Evolutionary conservation across 2,888 invertebrate genomes (phyloP), one percentile per base, ranked within the genome.

Genomic region (Megaustenia siamemsis): DNA sequence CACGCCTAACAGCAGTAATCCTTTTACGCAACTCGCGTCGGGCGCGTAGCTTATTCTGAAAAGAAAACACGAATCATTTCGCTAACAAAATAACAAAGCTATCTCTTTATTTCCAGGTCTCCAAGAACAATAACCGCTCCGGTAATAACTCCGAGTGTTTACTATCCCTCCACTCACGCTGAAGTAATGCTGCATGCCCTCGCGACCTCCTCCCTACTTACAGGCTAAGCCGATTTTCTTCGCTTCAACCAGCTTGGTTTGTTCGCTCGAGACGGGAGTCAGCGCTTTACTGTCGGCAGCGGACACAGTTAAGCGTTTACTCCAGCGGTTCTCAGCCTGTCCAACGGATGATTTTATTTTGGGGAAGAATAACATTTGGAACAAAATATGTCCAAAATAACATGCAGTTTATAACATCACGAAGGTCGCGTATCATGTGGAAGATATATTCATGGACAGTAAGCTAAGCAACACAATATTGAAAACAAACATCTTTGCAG

Each of bases 101-200:
- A 4, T 6, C 60, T 60, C 69, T 69, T 69, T 69, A 69, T 73
- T 43, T 73, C 45, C 71, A 1, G 71, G 35, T 76, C 28, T 76
- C 76, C 53, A 53, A 53, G 76, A 76, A 76, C 76, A 76, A 76
- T 76, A 76, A 35, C 43, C 35, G 76, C 18, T 24, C 35, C 10
- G 76, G 53, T 53, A 76, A 76, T 76, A 43, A 76, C 76, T 35
- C 73, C 56, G 35, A 76, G 35, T 76, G 76, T 76, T 76, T 53
- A 76, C 76, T 49, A 56, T 76, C 53, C 76, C 15, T 76, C 76
- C 76, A 76, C 76, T 76, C 76, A 76, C 76, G 76, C 76, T 56
- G 76, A 76, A 76, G 76, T 76, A 76, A 76, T 76, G 53, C 76
- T 21, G 76, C 53, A 21, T 56, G 76, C 32, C 76, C 76, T 76